A percentile compares a stretch with the other conserved stretches of the same genome.
Evolutionary conservation across 2,113 vertebrate species (phyloP).

Genomic region (Phainopepla nitens): DNA sequence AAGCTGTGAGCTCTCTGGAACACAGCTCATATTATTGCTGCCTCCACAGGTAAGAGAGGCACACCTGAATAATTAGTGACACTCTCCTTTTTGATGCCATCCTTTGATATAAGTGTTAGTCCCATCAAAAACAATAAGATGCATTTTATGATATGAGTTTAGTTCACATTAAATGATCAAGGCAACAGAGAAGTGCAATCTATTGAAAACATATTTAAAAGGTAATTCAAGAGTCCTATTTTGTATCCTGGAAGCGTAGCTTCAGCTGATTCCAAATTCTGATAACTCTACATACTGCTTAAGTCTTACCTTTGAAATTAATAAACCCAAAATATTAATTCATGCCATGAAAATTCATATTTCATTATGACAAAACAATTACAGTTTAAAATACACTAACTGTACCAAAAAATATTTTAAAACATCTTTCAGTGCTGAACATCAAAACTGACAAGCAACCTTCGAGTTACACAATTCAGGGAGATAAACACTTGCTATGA

Average conservation of each 20-base stretch:
- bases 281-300: background rate
- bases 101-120: background rate
- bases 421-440: background rate
- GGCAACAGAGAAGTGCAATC: background rate
- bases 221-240: background rate
- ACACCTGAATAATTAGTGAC: background rate
- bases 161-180: background rate
- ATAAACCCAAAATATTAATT: background rate
- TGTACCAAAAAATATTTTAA: background rate
- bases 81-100: background rate
- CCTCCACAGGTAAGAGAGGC: background rate
- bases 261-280: background rate
- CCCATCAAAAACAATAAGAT: background rate
- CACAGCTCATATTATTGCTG: background rate
- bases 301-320: background rate
- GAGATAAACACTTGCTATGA: background rate
- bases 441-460: background rate
- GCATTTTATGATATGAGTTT: background rate
- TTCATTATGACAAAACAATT: background rate
- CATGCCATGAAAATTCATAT: background rate
- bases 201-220: background rate
- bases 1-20: background rate
- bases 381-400: background rate
- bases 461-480: background rate
- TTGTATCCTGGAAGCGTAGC: background rate